A percentile compares a stretch with the other conserved stretches of the same genome.
Conservation (phyloP, 2,888 invertebrate genomes). For the Lamproptera curius region DNA sequence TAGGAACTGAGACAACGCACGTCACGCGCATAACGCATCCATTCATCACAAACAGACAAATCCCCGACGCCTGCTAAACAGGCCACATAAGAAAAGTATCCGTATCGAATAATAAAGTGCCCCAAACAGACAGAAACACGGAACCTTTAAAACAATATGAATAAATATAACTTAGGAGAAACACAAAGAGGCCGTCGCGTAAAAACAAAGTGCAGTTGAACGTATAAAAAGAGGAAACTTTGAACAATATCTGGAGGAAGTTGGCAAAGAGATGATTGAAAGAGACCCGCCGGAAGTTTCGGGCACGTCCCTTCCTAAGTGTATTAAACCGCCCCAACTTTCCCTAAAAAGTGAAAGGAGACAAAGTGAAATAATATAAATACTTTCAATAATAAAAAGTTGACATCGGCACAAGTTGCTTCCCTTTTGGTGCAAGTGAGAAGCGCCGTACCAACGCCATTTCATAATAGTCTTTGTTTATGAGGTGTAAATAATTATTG, state of each 20-base stretch:
- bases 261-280: conserved; percentile 66
- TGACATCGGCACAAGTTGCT: conserved; percentile 50
- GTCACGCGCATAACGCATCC: background rate
- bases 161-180: conserved; percentile 12
- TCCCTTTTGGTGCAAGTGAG: conserved; percentile 31
- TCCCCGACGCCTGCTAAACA: background rate
- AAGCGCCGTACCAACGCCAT: too few species aligned
- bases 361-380: conserved; percentile 73
- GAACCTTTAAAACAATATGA: conserved; percentile 12
- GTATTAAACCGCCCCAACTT: conserved; percentile 70
- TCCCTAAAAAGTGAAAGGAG: conserved; percentile 56
- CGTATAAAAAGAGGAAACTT: conserved; percentile 45
- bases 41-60: background rate
- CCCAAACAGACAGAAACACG: conserved; percentile 1
- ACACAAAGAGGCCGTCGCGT: conserved; percentile 24
- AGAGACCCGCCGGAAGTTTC: conserved; percentile 53
- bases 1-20: background rate
- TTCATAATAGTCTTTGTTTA: too few species aligned
- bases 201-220: conserved; percentile 34
- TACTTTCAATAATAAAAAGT: conserved; percentile 75
- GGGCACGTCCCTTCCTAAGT: conserved; percentile 64
- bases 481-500: too few species aligned
- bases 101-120: background rate
- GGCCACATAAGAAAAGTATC: background rate
- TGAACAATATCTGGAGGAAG: conserved; percentile 42